Percentiles rank a stretch among this genome's conserved stretches.
Conservation (phyloP, 1,140 invertebrate genomes). For the Harpegnathos saltator region DNA sequence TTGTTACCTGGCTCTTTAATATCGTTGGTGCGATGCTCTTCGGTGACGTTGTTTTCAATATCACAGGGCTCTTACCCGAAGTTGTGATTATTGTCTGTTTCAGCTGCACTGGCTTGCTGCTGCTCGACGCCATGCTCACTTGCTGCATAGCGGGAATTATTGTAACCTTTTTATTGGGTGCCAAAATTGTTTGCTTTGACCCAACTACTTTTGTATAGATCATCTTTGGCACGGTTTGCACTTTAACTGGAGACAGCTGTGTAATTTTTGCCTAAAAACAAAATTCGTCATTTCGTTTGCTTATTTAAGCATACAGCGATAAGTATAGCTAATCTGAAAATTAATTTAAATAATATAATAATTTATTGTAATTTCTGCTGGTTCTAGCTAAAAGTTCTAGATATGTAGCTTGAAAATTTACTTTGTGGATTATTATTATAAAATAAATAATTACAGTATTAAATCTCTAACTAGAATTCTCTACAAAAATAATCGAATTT, state of each 20-base stretch:
- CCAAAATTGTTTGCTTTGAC: constrained; percentile 82
- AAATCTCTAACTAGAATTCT: too few species aligned
- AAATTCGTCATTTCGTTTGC: not conserved
- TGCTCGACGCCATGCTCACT: not conserved
- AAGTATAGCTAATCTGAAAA: not conserved
- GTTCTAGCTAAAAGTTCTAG: too few species aligned
- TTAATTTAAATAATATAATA: not conserved
- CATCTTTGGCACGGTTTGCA: constrained; percentile 78
- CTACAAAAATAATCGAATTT: too few species aligned
- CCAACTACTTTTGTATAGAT: constrained; percentile 80
- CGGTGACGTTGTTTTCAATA: constrained; percentile 41
- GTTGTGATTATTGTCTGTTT: constrained; percentile 60
- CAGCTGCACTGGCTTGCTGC: constrained; percentile 52
- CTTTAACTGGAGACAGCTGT: constrained; percentile 48
- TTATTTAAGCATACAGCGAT: not conserved
- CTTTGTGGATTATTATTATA: too few species aligned
- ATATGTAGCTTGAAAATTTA: too few species aligned
- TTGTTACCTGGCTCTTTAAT: constrained; percentile 8
- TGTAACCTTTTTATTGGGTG: constrained; percentile 71
- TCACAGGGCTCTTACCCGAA: constrained; percentile 42
- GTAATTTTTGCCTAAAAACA: constrained; percentile 63
- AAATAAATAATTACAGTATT: too few species aligned
- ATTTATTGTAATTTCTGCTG: too few species aligned
- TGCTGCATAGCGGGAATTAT: constrained; percentile 63
- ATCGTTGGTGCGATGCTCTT: constrained; percentile 29